These are phyloP conservation scores for Bubo bubo DNA, from an alignment of 2,113 vertebrate genomes.

Conservation along the genomic window DNA sequence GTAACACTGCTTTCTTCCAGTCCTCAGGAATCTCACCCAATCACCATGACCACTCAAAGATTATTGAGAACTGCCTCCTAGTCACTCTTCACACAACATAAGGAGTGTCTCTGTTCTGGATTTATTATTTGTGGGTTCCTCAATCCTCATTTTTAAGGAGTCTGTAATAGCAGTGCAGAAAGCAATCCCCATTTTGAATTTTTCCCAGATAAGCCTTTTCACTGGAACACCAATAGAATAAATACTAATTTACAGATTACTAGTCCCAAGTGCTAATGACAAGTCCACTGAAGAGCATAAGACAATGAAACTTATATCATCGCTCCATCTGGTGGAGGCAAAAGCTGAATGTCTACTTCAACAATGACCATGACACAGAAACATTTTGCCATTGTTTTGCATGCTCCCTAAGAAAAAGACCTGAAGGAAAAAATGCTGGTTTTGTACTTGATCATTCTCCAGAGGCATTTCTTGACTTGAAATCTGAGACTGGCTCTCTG, in stretches of 20 bases:
- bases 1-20: not conserved
- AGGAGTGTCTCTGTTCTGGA: not conserved
- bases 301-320: not conserved
- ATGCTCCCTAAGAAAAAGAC: not conserved
- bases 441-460: not conserved
- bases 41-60: not conserved
- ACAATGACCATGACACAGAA: not conserved
- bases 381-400: not conserved
- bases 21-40: not conserved
- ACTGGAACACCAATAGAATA: not conserved
- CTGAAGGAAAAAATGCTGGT: not conserved
- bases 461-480: not conserved
- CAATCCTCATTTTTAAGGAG: not conserved
- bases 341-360: not conserved
- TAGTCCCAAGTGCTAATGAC: not conserved
- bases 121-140: not conserved
- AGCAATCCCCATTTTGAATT: not conserved
- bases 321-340: not conserved
- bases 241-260: not conserved
- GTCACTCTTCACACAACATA: not conserved
- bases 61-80: not conserved
- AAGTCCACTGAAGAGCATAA: not conserved
- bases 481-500: not conserved
- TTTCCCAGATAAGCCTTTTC: not conserved
- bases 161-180: not conserved